These are phyloP conservation scores for Drosophila nannoptera DNA, from an alignment of 1,140 invertebrate species.

Conservation along the genomic window DNA sequence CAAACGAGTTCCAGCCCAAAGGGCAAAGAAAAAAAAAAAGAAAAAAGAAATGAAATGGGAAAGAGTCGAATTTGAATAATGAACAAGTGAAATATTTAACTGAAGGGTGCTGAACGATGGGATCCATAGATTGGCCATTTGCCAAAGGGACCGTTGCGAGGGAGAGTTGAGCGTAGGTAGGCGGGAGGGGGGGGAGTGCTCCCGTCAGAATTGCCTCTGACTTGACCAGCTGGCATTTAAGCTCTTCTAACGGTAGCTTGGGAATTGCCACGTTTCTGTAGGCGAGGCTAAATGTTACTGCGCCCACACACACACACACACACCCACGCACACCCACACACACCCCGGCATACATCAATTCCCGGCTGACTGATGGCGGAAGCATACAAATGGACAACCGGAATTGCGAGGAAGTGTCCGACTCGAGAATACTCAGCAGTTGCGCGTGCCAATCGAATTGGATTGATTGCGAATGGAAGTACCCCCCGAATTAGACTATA, in stretches of 20 bases:
- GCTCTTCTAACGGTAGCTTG: slow-evolving; percentile 55
- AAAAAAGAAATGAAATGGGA: slow-evolving; percentile 5
- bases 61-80: slow-evolving; percentile 28
- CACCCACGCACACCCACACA: not conserved
- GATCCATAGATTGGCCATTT: slow-evolving; percentile 19
- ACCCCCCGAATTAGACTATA: too few species aligned
- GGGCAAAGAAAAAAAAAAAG: not conserved
- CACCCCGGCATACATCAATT: slow-evolving; percentile 3
- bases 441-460: too few species aligned
- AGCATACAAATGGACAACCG: slow-evolving; percentile 14
- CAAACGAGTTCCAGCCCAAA: slow-evolving; percentile 26
- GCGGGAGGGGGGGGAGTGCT: slow-evolving; percentile 10
- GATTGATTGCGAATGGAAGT: too few species aligned
- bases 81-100: slow-evolving; percentile 39
- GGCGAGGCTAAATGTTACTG: slow-evolving; percentile 21
- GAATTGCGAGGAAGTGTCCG: not conserved
- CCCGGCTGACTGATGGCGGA: slow-evolving; percentile 10
- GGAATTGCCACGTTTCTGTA: slow-evolving; percentile 33
- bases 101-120: slow-evolving; percentile 16
- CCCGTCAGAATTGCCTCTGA: slow-evolving; percentile 23
- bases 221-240: slow-evolving; percentile 26
- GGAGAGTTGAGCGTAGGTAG: too few species aligned
- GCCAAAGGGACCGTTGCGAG: not conserved
- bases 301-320: slow-evolving; percentile 5
- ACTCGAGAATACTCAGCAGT: not conserved